Evolutionary conservation across 1,140 invertebrate species (phyloP), one percentile per base, ranked within the genome.

Genomic region (Bactericera cockerelli): DNA sequence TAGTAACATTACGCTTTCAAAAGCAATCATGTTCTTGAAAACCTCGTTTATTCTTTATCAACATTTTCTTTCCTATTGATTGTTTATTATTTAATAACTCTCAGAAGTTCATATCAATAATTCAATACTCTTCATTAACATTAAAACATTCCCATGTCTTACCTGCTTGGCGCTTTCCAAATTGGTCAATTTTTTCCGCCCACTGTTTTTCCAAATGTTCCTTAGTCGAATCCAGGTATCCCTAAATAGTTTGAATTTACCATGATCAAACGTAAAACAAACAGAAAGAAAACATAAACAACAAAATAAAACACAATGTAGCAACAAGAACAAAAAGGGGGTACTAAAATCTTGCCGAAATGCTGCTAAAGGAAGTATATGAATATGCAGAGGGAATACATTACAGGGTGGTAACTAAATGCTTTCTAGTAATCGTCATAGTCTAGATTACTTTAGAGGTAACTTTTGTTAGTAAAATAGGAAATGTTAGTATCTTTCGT

Each of bases 161-260:
- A 92, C 88, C 77, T 80, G 89, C 89, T 73, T 87, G 86, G 69
- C 88, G 86, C 74, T 84, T 83, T 70, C 83, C 81, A 76, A 90
- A 93, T 72, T 87, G 83, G 66, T 86, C 81, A 72, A 81, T 81
- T 71, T 83, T 89, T 70, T 91, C 83, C 65, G 83, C 78, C 89
- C 89, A 93, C 67, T 78, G 75, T 75, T 89, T 91, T 76, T 93
- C 89, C 66, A 80, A 74, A 66, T 70, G 71, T 71, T 92, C 89
- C 77, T 91, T 91, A 74, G 78, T 79, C 69, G 81, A 75, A 67
- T 81, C 83, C 73, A 86, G 84, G 73, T 86, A 82, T 72, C 89
- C 89, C 89, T 91, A 59, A 24, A 63, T 58, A 49, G 22, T 4
- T 49, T 6, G 42, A 49, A 49, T 19, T 49, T 22, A 49, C 42